Evolutionary conservation across 2,113 vertebrate genomes (phyloP), one percentile per base, ranked within the genome.

Genomic region (Pachyramphus minor): DNA sequence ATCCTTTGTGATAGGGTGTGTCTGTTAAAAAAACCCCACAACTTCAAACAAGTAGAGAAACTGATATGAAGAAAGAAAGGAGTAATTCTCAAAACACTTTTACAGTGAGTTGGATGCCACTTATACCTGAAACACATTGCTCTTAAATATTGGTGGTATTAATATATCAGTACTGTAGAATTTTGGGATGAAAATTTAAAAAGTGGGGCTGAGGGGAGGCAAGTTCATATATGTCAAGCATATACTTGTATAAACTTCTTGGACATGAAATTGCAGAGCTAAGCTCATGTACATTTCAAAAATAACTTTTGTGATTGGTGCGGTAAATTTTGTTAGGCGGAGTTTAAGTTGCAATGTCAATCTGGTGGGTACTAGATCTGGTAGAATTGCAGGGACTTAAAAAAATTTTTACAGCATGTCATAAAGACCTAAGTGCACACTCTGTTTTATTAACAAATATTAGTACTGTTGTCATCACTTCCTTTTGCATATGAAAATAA

Each of bases 161-260:
- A 77, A 35, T 13, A 24, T 28, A 33, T 50, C 7, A 25, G 5
- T 53, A 2, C 17, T 84, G n/a, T 60, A 25, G 23, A 59, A 37
- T 75, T 92, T 77, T 24, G 50, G 22, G 31, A 49, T 67, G 39
- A 15, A 67, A 88, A 89, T 63, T n/a, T 23, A 52, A 31, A 31
- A 78, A 12, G 5, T 2, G 0, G 25, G 5, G 1, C 0, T 59
- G 39, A 67, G 16, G 12, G 18, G 22, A 66, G 14, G 20, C 3
- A 72, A 45, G 30, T 67, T 88, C 24, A 11, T 69, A 5, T 6
- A 41, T 13, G 21, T 84, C 27, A 84, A 47, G 24, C 1, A 4
- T 41, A 12, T 56, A 17, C 23, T 90, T 69, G 19, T 15, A 6
- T 79, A 30, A 52, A 44, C 11, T 53, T 62, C 50, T 87, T 84